A percentile compares a stretch with the other conserved stretches of the same genome.
These are phyloP conservation scores for Tursiops truncatus DNA, from an alignment of 2,113 vertebrate species.

Conservation along the genomic window DNA sequence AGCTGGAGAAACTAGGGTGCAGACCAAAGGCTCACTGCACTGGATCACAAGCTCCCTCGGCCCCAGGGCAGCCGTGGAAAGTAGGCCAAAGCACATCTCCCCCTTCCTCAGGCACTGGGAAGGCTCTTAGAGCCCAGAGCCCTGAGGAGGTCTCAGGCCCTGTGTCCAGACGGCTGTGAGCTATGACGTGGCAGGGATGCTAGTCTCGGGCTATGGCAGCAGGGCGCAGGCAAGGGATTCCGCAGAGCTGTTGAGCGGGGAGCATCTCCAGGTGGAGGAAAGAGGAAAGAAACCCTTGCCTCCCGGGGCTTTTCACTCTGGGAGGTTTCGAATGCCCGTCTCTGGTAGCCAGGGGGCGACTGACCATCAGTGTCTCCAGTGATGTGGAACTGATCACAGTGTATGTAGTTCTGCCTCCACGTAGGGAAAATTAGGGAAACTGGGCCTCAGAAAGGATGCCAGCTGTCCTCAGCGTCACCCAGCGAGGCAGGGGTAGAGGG, in stretches of 20 bases:
- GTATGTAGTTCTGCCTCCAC: accelerated
- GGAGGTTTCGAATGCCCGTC: background rate
- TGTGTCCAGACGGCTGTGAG: background rate
- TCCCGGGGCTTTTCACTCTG: background rate
- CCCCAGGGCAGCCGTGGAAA: background rate
- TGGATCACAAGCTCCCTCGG: conserved; percentile 19
- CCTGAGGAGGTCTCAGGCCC: background rate
- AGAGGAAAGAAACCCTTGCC: background rate
- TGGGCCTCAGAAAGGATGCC: background rate
- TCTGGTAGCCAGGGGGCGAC: background rate
- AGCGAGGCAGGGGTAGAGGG: background rate
- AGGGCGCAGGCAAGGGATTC: background rate
- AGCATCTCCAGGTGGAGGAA: background rate
- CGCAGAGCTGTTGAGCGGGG: background rate
- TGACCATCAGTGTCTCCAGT: background rate
- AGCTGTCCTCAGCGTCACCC: background rate
- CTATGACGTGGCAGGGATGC: accelerated
- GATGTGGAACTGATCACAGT: background rate
- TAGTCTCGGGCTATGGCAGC: no score
- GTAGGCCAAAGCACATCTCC: background rate
- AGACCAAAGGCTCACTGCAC: background rate
- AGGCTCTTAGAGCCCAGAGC: background rate
- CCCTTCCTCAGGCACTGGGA: accelerated
- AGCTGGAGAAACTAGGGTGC: background rate
- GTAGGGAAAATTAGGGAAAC: background rate